phyloP scores from a whole-genome alignment of 2,888 invertebrate genomes.

The Melieria picta region DNA sequence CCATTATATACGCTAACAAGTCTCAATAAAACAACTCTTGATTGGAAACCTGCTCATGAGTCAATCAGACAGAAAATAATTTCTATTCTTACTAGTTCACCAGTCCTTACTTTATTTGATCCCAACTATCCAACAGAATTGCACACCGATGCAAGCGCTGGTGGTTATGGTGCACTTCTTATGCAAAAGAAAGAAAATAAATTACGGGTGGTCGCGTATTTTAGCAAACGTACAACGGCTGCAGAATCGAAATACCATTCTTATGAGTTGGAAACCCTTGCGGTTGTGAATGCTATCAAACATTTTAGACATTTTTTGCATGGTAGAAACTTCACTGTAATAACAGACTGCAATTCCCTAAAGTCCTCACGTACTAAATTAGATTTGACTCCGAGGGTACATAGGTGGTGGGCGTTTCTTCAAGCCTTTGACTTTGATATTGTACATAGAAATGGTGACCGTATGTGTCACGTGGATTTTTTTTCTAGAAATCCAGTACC shows the following conservation, averaged over 20 bases:
- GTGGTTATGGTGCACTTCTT: conserved; percentile 6
- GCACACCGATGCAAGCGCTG: conserved; percentile 37
- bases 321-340: no score
- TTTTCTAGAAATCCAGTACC: no score
- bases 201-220: not conserved
- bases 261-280: conserved; percentile 42
- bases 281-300: conserved; percentile 40
- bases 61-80: conserved; percentile 24
- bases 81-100: conserved; percentile 23
- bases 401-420: no score
- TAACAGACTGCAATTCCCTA: no score
- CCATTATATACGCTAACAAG: conserved; percentile 19
- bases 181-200: not conserved
- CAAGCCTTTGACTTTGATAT: no score
- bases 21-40: not conserved
- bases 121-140: conserved; percentile 33
- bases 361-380: no score
- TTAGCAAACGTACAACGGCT: not conserved
- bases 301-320: conserved; percentile 43
- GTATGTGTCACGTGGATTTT: no score
- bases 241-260: conserved; percentile 39
- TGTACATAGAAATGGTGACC: no score
- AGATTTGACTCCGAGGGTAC: no score
- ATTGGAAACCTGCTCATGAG: conserved; percentile 25
- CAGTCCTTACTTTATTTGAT: conserved; percentile 40